Base-by-base conservation (phyloP, 2,888 invertebrate species). In the Lymantria monacha region DNA sequence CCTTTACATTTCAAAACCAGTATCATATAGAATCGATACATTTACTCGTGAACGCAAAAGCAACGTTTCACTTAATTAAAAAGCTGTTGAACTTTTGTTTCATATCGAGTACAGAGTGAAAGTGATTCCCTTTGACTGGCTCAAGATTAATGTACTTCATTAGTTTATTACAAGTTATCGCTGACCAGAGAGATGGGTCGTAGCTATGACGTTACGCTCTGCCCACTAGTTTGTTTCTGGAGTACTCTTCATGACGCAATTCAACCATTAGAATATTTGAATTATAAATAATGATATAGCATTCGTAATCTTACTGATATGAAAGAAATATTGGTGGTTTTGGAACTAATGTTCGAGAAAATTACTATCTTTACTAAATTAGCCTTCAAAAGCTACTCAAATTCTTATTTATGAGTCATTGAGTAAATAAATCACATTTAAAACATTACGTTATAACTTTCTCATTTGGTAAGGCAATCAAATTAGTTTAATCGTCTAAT, bases 111-210 rank as follows among this genome's bases (percentile, higher is more conserved):
- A 44, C 69, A 60, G 69, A 82, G 83, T 80, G 83, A 83, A 83
- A 83, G 83, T 82, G 81, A 81, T 81, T 67, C 75, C 79, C 76
- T 76, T 76, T 72, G 70, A 72, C 70, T 61, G 66, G 55, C 57
- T 59, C 69, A 67, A 76, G 81, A 83, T 81, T 77, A 79, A 83
- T 81, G 74, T 61, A 49, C 33, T 69, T 72, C 71, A 66, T 76
- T 76, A 74, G 54, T 64, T 42, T 53, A 52, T 63, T 51, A 50
- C 57, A 63, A 69, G 70, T 69, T 67, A 77, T 77, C 73, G 63
- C 65, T 69, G 70, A 67, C 65, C 66, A 63, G 63, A 64, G 64
- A 78, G 79, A 79, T 78, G 70, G 74, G 74, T 71, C 67, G 74
- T 59, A 55, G 54, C 30, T 40, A 30, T 72, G 77, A 76, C 78